Percentiles rank a stretch among this genome's conserved stretches.
These are phyloP conservation scores for Andrena flavipes DNA, from an alignment of 2,888 invertebrate genomes.

Conservation along the genomic window DNA sequence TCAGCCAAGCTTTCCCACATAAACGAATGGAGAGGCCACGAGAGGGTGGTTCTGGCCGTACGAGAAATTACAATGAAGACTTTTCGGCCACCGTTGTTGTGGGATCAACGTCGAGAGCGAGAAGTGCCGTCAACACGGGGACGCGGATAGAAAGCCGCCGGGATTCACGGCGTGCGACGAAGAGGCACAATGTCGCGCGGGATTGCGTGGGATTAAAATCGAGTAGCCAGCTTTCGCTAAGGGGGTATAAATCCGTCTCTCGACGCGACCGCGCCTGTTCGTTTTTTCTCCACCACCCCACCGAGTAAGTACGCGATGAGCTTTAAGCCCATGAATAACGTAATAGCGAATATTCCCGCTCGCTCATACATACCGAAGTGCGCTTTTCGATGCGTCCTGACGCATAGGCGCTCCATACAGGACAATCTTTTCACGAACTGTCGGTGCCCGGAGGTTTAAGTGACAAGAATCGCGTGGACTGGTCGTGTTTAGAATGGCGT, in stretches of 20 bases:
- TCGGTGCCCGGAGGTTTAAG: background rate
- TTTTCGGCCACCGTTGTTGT: slow-evolving; percentile 66
- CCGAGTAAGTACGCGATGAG: slow-evolving; percentile 36
- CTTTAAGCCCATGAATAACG: slow-evolving; percentile 51
- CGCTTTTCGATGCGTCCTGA: background rate
- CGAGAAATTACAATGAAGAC: slow-evolving; percentile 66
- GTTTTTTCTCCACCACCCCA: slow-evolving; percentile 48
- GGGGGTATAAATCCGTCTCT: slow-evolving; percentile 61
- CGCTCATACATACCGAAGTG: slow-evolving; percentile 14
- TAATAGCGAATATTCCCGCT: slow-evolving; percentile 50
- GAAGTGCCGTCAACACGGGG: slow-evolving; percentile 33
- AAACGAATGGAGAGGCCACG: slow-evolving; percentile 42
- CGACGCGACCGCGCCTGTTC: slow-evolving; percentile 44
- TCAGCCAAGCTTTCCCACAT: slow-evolving; percentile 63
- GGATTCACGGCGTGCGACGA: slow-evolving; percentile 12
- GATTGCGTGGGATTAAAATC: slow-evolving; percentile 72
- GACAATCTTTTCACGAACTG: background rate
- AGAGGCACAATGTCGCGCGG: slow-evolving; percentile 51
- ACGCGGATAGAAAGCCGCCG: slow-evolving; percentile 26
- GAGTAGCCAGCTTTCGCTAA: slow-evolving; percentile 51
- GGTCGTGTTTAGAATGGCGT: too few relatives aligned
- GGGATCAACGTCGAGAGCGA: slow-evolving; percentile 59
- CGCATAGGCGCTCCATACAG: background rate
- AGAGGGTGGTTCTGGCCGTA: slow-evolving; percentile 53
- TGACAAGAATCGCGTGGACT: background rate